These are phyloP conservation scores for Lochmaea crataegi DNA, from an alignment of 2,888 invertebrate genomes.

Conservation along the genomic window DNA sequence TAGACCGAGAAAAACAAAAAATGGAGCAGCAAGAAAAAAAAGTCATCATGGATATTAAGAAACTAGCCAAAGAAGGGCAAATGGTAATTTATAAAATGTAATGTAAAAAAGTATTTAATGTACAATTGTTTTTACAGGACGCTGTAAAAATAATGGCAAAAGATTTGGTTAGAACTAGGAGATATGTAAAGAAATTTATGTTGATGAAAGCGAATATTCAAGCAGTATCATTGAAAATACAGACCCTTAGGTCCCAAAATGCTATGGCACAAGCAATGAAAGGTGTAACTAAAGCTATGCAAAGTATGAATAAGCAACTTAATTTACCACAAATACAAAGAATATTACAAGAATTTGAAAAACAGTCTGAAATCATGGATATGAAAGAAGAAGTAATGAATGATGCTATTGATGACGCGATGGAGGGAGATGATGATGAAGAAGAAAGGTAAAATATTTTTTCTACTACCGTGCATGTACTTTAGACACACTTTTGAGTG, in stretches of 20 bases:
- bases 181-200: slow-evolving; percentile 98
- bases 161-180: slow-evolving; percentile 94
- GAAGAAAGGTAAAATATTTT: slow-evolving; percentile 83
- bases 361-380: slow-evolving; percentile 99
- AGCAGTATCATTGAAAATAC: slow-evolving; percentile 96
- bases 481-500: no score
- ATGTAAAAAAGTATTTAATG: slow-evolving; percentile 3
- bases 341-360: slow-evolving; percentile 97
- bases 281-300: slow-evolving; percentile 98
- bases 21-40: slow-evolving; percentile 99
- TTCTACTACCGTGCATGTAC: no score
- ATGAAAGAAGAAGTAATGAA: slow-evolving; percentile 99
- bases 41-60: slow-evolving; percentile 97
- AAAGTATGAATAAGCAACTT: slow-evolving; percentile 95
- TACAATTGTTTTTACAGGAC: slow-evolving; percentile 73
- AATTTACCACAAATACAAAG: slow-evolving; percentile 99
- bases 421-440: slow-evolving; percentile 98
- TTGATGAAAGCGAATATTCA: slow-evolving; percentile 99
- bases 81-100: slow-evolving; percentile 75
- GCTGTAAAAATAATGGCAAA: slow-evolving; percentile 99
- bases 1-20: slow-evolving; percentile 89
- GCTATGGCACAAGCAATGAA: slow-evolving; percentile 99
- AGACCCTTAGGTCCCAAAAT: slow-evolving; percentile 97
- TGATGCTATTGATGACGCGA: slow-evolving; percentile 99
- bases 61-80: slow-evolving; percentile 98